Percentiles rank a stretch among this genome's conserved stretches.
Evolutionary conservation across 2,888 invertebrate species (phyloP).

Genomic region (Orchesellides sinensis): DNA sequence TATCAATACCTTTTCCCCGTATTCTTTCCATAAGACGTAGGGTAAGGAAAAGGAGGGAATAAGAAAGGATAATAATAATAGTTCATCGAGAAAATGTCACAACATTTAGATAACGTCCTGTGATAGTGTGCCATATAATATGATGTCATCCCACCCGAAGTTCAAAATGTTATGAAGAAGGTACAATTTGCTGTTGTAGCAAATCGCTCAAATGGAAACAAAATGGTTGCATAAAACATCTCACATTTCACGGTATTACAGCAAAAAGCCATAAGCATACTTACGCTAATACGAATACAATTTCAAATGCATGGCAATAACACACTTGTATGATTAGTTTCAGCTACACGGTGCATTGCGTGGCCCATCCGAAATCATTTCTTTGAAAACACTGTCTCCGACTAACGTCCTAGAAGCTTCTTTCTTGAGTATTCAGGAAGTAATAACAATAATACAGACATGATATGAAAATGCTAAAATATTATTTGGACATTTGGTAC

Average conservation of each 20-base stretch:
- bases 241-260: constrained; percentile 51
- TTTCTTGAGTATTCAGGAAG: constrained; percentile 35
- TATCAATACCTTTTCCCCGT: background rate
- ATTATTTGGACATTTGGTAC: too few relatives aligned
- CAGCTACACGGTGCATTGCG: background rate
- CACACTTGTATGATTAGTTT: too few relatives aligned
- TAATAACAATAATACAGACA: too few relatives aligned
- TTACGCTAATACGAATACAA: constrained; percentile 29
- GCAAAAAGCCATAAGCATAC: background rate
- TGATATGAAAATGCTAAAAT: background rate
- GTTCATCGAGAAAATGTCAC: constrained; percentile 54
- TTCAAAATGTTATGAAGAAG: constrained; percentile 53
- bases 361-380: background rate
- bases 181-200: constrained; percentile 28
- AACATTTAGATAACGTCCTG: constrained; percentile 61
- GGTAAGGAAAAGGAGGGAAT: constrained; percentile 4
- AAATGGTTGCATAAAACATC: constrained; percentile 39
- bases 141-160: constrained; percentile 49
- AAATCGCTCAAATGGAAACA: constrained; percentile 27
- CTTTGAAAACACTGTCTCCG: background rate
- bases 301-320: constrained; percentile 28
- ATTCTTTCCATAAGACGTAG: background rate
- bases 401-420: background rate
- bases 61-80: constrained; percentile 23
- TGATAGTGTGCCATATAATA: constrained; percentile 55